Conservation (phyloP, 2,797 vertebrate species). For the Tenualosa thibaudeaui region DNA sequence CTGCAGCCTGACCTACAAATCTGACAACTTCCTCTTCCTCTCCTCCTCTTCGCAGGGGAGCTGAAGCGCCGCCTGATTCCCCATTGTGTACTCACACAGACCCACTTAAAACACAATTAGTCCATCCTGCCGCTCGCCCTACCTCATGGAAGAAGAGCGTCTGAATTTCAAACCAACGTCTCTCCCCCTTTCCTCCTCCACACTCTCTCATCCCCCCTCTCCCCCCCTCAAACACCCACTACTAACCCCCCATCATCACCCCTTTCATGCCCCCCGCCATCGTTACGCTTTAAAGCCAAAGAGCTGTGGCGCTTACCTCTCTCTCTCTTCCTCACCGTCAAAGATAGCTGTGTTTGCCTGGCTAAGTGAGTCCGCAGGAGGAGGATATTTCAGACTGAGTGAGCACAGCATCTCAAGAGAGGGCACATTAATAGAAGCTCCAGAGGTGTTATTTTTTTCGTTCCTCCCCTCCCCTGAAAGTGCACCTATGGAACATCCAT, state of each 20-base stretch:
- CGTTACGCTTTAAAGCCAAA: slow-evolving; percentile 60
- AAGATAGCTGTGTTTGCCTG: slow-evolving; percentile 52
- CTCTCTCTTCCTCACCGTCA: slow-evolving; percentile 31
- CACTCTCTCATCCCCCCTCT: background rate
- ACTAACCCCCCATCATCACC: slow-evolving; percentile 24
- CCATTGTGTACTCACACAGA: slow-evolving; percentile 70
- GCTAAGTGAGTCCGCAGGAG: slow-evolving; percentile 63
- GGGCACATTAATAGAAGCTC: slow-evolving; percentile 74
- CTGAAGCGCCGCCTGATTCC: slow-evolving; percentile 71
- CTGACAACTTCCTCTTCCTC: slow-evolving; percentile 76
- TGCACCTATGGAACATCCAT: slow-evolving; percentile 71
- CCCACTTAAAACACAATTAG: slow-evolving; percentile 80
- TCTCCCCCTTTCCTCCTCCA: background rate
- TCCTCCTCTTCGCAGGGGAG: slow-evolving; percentile 66
- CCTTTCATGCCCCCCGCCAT: slow-evolving; percentile 46
- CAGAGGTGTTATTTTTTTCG: slow-evolving; percentile 46
- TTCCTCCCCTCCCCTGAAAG: slow-evolving; percentile 69
- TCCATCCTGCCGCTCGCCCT: slow-evolving; percentile 58
- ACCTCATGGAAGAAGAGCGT: slow-evolving; percentile 48
- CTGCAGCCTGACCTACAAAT: slow-evolving; percentile 81
- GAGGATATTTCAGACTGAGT: slow-evolving; percentile 51
- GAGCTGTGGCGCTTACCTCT: slow-evolving; percentile 32
- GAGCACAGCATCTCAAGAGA: slow-evolving; percentile 68
- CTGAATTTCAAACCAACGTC: background rate
- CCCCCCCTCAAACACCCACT: background rate